Base-by-base conservation (phyloP, 64 coral and sea anemone genomes). In the Montipora foliosa region DNA sequence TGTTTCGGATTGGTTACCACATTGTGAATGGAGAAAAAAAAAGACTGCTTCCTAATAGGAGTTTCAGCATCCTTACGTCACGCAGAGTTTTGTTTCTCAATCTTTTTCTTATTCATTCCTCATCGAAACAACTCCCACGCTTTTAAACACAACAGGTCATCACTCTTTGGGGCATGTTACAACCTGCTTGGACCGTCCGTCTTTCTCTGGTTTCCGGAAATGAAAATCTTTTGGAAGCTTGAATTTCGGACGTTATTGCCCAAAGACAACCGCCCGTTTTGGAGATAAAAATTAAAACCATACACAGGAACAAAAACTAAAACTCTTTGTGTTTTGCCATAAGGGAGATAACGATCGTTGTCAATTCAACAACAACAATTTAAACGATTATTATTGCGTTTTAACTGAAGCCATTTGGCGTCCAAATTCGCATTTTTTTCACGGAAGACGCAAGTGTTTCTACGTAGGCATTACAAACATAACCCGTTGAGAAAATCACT, bases 231-330 rank as follows among this genome's bases (percentile, higher is more conserved):
- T 71, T 86, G 66, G 82, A 2, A 37, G 62, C 49, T 66, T 82
- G 49, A 71, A 71, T 86, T 86, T 86, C 82, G 64, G 64, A 71
- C 82, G 68, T 6, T 47, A 66, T 84, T 84, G 25, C 13, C 81
- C 37, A 84, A 84, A 82, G 67, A 68, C 49, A 50, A 86, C 82
- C 82, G 82, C 82, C 82, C n/a, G 82, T 68, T 67, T 71, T 71
- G 66, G 4, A 70, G 46, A 14, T 11, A 86, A 44, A 86, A 71
- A 86, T 86, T 9, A 86, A 72, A 71, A 86, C 82, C 66, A 71
- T 12, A 68, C 11, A 86, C 17, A 86, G 8, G 16, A 83, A 83
- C 60, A 62, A 4, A 62, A 84, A 68, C 81, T 67, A 15, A 24
- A 64, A 15, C 61, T 17, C 81, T 67, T 66, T 67, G 60, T 84